A percentile compares a stretch with the other conserved stretches of the same genome.
Evolutionary conservation across 2,113 vertebrate species (phyloP).

Genomic region (Lepisosteus oculatus): DNA sequence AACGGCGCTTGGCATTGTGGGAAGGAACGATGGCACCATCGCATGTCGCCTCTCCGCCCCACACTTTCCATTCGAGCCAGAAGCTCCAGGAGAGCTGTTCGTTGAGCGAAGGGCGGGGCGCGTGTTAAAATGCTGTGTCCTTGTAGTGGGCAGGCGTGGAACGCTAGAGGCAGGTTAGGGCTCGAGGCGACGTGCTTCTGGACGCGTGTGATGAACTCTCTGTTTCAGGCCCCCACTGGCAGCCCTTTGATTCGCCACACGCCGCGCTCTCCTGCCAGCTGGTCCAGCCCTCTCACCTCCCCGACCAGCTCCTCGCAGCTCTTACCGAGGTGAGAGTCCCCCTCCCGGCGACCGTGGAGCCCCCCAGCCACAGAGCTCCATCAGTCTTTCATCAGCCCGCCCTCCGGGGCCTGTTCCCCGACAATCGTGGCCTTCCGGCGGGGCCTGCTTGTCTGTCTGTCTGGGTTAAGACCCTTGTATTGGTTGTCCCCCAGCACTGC

Average conservation of each 20-base stretch:
- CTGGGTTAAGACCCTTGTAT: neutral
- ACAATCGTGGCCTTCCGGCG: constrained; percentile 1
- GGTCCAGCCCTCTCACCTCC: constrained; percentile 92
- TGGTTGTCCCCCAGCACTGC: constrained; percentile 65
- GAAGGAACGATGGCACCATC: no score
- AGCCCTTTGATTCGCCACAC: constrained; percentile 88
- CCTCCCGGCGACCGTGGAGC: neutral
- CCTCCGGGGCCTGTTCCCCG: neutral
- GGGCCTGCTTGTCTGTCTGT: neutral
- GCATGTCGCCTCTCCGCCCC: no score
- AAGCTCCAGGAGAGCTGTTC: no score
- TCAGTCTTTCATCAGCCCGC: no score
- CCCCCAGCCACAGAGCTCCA: neutral
- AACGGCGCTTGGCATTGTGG: no score
- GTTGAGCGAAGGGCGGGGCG: no score
- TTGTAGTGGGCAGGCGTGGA: no score
- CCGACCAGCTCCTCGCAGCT: constrained; percentile 90
- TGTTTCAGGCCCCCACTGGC: constrained; percentile 75
- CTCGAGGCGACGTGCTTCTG: neutral
- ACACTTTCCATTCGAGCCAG: no score
- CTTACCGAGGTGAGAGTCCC: constrained; percentile 79
- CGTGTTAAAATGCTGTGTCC: no score
- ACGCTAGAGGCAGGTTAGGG: no score
- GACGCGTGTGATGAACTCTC: neutral
- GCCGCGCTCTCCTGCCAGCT: constrained; percentile 86